Percentiles rank a stretch among this genome's conserved stretches.
phyloP scores from a whole-genome alignment of 2,888 invertebrate genomes.

The Erebia ligea region DNA sequence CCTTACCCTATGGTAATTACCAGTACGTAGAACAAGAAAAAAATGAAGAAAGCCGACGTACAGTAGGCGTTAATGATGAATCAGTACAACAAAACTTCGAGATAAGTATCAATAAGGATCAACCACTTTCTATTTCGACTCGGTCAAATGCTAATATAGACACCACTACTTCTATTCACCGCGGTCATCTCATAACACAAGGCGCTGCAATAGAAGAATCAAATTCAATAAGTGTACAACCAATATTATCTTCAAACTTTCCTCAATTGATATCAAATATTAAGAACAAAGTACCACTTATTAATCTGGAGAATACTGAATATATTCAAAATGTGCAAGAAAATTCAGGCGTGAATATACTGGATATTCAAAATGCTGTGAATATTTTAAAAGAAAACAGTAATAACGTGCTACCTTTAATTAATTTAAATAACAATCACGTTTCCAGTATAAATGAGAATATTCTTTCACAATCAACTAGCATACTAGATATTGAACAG shows the following conservation, averaged over 20 bases:
- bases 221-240: background rate
- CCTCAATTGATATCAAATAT: slow-evolving; percentile 6
- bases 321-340: background rate
- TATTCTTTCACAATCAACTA: background rate
- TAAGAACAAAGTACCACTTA: slow-evolving; percentile 4
- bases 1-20: slow-evolving; percentile 48
- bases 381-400: background rate
- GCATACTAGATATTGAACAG: background rate
- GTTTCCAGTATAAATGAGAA: background rate
- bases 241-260: background rate
- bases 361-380: background rate
- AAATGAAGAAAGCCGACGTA: slow-evolving; percentile 12
- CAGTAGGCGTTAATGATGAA: background rate
- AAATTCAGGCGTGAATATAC: background rate
- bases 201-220: background rate
- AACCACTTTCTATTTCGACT: background rate
- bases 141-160: background rate
- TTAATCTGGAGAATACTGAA: slow-evolving; percentile 1
- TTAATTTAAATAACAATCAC: slow-evolving; percentile 3
- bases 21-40: slow-evolving; percentile 48
- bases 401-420: background rate
- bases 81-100: background rate
- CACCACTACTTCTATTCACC: background rate
- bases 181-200: background rate
- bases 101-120: background rate